Conservation (phyloP, 1,140 invertebrate genomes). For the Trigoniulus corallinus region DNA sequence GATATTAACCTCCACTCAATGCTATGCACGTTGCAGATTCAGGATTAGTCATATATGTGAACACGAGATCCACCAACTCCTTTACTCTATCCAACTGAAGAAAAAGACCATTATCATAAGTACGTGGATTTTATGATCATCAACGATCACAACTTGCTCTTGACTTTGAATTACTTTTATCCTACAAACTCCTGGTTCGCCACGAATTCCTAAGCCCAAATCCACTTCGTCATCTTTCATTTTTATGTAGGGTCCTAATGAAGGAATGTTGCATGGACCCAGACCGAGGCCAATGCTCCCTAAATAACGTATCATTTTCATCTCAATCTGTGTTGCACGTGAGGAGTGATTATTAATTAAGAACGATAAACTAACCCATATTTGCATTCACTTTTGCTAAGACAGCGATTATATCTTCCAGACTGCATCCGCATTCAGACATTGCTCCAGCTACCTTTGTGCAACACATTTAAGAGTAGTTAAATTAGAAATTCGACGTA, state of each 20-base stretch:
- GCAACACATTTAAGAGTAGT: too few relatives aligned
- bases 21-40: constrained; percentile 26
- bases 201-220: constrained; percentile 67
- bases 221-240: constrained; percentile 52
- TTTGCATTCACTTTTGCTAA: too few relatives aligned
- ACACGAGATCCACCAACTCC: constrained; percentile 28
- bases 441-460: constrained; percentile 56
- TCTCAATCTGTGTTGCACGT: too few relatives aligned
- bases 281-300: constrained; percentile 58
- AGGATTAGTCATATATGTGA: constrained; percentile 31
- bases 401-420: too few relatives aligned
- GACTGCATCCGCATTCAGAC: constrained; percentile 37
- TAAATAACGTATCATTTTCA: too few relatives aligned
- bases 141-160: too few relatives aligned
- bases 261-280: constrained; percentile 50
- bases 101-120: too few relatives aligned
- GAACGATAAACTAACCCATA: too few relatives aligned
- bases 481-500: too few relatives aligned
- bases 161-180: constrained; percentile 43
- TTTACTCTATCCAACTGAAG: constrained; percentile 26
- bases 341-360: too few relatives aligned
- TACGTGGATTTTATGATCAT: too few relatives aligned
- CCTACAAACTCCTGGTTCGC: constrained; percentile 61
- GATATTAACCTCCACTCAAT: constrained; percentile 23
- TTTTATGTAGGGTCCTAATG: constrained; percentile 41